Evolutionary conservation across 2,888 invertebrate genomes (phyloP).

Genomic region (Orthosia cruda): DNA sequence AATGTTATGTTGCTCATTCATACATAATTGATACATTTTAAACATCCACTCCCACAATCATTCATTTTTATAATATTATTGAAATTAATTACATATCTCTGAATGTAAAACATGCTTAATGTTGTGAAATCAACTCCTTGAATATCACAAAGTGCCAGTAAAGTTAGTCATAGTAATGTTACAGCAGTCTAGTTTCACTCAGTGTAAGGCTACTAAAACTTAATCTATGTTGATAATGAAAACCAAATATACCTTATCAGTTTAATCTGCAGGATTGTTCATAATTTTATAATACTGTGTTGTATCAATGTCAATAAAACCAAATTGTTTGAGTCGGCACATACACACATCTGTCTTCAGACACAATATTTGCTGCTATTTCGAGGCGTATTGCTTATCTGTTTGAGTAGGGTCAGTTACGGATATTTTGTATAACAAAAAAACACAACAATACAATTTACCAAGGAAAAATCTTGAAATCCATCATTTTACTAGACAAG

Average conservation of each 20-base stretch:
- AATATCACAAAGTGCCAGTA: slow-evolving; percentile 1
- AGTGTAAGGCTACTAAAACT: background rate
- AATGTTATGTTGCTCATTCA: background rate
- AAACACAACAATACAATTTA: background rate
- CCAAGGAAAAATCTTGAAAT: background rate
- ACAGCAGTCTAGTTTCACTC: background rate
- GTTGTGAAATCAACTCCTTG: background rate
- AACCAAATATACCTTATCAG: slow-evolving; percentile 14
- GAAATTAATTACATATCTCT: slow-evolving; percentile 2
- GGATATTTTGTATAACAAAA: background rate
- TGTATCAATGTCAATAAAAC: background rate
- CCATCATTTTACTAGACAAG: slow-evolving; percentile 8
- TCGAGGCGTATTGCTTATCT: background rate
- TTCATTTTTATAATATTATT: slow-evolving; percentile 1
- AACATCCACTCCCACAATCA: background rate
- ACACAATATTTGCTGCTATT: background rate
- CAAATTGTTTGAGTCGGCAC: background rate
- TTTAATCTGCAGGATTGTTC: slow-evolving; percentile 5
- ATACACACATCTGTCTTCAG: too few species aligned
- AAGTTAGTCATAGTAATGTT: background rate
- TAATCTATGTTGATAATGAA: slow-evolving; percentile 29
- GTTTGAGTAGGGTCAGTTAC: background rate
- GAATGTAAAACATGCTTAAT: background rate
- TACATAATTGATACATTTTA: background rate
- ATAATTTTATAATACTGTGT: background rate